phyloP scores from a whole-genome alignment of 1,140 invertebrate species.

The Latrodectus geometricus region DNA sequence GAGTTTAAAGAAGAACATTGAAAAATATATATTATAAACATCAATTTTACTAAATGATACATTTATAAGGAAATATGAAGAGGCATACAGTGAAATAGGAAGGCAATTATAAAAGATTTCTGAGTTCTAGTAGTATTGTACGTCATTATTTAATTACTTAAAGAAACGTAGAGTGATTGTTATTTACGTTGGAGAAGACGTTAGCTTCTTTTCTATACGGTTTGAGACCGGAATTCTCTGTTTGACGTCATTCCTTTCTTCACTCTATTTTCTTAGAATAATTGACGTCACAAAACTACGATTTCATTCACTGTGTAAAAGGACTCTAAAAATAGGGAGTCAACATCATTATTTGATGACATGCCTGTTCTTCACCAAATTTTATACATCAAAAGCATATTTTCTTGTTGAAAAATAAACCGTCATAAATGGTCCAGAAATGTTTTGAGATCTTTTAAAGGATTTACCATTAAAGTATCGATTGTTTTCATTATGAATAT shows the following conservation, averaged over 20 bases:
- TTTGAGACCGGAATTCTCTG: conserved; percentile 22
- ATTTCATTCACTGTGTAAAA: conserved; percentile 47
- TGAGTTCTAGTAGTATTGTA: background rate
- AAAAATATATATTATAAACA: too few relatives aligned
- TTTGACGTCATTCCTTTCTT: conserved; percentile 46
- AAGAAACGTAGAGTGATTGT: background rate
- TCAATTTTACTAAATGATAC: too few relatives aligned
- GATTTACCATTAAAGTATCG: too few relatives aligned
- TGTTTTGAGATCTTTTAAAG: too few relatives aligned
- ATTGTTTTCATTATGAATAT: too few relatives aligned
- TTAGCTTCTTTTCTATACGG: conserved; percentile 5
- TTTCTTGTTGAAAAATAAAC: too few relatives aligned
- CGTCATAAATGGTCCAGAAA: too few relatives aligned
- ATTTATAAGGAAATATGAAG: too few relatives aligned
- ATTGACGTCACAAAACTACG: conserved; percentile 45
- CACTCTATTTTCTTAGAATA: conserved; percentile 23
- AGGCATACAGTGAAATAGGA: too few relatives aligned
- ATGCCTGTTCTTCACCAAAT: too few relatives aligned
- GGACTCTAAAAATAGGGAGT: conserved; percentile 45
- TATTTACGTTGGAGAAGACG: conserved; percentile 2
- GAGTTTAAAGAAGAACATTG: too few relatives aligned
- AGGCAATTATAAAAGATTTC: background rate
- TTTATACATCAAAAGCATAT: too few relatives aligned
- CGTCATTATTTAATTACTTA: conserved; percentile 14
- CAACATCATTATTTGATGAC: conserved; percentile 16